These are phyloP conservation scores for Cinara cedri DNA, from an alignment of 2,888 invertebrate species.

Conservation along the genomic window DNA sequence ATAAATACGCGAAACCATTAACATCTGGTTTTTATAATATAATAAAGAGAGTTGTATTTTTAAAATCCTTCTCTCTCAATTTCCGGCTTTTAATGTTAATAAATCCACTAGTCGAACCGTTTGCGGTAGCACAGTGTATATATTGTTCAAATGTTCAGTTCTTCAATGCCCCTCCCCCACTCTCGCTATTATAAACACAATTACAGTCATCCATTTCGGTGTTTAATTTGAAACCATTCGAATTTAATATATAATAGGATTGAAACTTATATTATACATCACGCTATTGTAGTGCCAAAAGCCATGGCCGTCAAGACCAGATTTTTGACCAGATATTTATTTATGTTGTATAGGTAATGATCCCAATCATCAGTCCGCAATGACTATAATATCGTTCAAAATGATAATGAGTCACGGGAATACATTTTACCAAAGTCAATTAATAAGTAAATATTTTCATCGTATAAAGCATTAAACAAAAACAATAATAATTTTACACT, in stretches of 20 bases:
- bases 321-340: not conserved
- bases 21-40: constrained; percentile 25
- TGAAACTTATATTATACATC: too few relatives aligned
- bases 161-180: too few relatives aligned
- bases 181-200: not conserved
- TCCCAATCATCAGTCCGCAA: not conserved
- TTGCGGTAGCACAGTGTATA: not conserved
- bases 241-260: not conserved
- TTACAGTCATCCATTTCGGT: not conserved
- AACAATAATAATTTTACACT: too few relatives aligned
- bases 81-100: constrained; percentile 2
- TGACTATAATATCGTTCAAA: too few relatives aligned
- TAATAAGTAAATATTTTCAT: too few relatives aligned
- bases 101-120: not conserved
- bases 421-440: too few relatives aligned
- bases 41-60: constrained; percentile 31
- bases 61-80: constrained; percentile 15
- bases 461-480: too few relatives aligned
- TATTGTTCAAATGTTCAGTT: constrained; percentile 5
- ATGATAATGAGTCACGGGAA: too few relatives aligned
- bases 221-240: not conserved
- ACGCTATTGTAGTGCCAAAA: too few relatives aligned
- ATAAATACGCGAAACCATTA: constrained; percentile 31
- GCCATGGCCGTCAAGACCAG: constrained; percentile 2
- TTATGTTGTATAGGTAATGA: not conserved